phyloP scores from a whole-genome alignment of 1,140 invertebrate genomes.

The Drosophila simulans region DNA sequence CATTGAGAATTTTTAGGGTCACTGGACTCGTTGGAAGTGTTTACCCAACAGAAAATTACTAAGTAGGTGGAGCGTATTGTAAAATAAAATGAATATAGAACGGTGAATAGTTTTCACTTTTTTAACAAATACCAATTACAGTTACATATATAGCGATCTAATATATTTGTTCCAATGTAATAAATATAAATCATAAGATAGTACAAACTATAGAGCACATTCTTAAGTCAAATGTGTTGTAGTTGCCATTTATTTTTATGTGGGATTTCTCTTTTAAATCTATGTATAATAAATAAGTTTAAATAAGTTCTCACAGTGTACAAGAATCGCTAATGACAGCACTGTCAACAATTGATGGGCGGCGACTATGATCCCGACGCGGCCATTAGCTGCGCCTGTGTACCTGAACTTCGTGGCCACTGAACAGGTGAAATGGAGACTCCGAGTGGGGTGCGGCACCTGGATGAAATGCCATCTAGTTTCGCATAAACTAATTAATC shows the following conservation, averaged over 20 bases:
- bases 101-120: too few species aligned
- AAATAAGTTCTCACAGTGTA: conserved; percentile 1
- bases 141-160: too few species aligned
- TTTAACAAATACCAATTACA: too few species aligned
- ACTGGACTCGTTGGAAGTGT: conserved; percentile 39
- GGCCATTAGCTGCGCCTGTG: conserved; percentile 50
- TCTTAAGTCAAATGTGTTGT: too few species aligned
- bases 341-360: conserved; percentile 63
- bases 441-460: conserved; percentile 57
- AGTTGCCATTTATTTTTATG: too few species aligned
- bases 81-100: too few species aligned
- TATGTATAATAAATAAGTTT: too few species aligned
- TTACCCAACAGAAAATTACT: neutral
- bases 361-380: conserved; percentile 17
- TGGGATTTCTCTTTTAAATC: too few species aligned
- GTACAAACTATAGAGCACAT: too few species aligned
- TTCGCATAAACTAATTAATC: conserved; percentile 77
- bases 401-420: conserved; percentile 64
- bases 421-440: conserved; percentile 38
- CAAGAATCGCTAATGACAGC: conserved; percentile 63
- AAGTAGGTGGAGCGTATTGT: too few species aligned
- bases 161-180: too few species aligned
- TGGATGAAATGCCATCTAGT: conserved; percentile 68
- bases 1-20: conserved; percentile 26
- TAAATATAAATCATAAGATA: too few species aligned